Base-by-base conservation (phyloP, 2,888 invertebrate species). In the Luperina nickerlii region DNA sequence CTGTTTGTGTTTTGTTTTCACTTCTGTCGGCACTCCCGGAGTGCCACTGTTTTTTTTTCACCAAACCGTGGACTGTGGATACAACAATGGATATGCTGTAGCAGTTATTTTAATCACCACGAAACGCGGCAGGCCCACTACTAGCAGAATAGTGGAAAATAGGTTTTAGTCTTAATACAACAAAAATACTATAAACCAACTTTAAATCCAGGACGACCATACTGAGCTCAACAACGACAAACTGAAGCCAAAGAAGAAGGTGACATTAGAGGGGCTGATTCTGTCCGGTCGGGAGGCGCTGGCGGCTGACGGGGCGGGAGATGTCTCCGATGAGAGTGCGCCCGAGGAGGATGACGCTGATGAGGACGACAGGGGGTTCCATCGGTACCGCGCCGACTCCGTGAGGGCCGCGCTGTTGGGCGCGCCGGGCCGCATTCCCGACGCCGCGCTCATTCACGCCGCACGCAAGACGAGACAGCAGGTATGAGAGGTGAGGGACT, bases 381-480 rank as follows among this genome's bases (percentile, higher is more conserved):
- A 96, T 92, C 94, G 91, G 92, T 96, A 96, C 94, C 96, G 96
- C 80, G 95, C 97, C 78, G 98, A 98, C 93, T 97, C 98, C 86
- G 98, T 99, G 91, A 98, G 98, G 92, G 98, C 98, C 90, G 98
- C 99, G 90, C 96, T 99, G 85, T 94, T 95, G 70, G 98, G 98
- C 76, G 95, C 95, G 95, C 98, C 98, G 92, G 99, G 99, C 27
- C 98, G 98, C 88, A 99, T 99, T 92, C 99, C 99, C 18, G 99
- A 99, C 97, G 99, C 99, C 18, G 99, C 99, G 75, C 98, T 99
- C 97, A 99, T 99, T 94, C 99, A 99, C 97, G 99, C 99, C 88
- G 99, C 99, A 20, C 97, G 99, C 92, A 99, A 99, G 96, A 98
- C 98, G 84, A 97, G 99, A 91, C 99, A 99, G 96, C 98, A 99